Base-by-base conservation (phyloP, 2,113 vertebrate species). In the Cyphomyrus discorhynchus region DNA sequence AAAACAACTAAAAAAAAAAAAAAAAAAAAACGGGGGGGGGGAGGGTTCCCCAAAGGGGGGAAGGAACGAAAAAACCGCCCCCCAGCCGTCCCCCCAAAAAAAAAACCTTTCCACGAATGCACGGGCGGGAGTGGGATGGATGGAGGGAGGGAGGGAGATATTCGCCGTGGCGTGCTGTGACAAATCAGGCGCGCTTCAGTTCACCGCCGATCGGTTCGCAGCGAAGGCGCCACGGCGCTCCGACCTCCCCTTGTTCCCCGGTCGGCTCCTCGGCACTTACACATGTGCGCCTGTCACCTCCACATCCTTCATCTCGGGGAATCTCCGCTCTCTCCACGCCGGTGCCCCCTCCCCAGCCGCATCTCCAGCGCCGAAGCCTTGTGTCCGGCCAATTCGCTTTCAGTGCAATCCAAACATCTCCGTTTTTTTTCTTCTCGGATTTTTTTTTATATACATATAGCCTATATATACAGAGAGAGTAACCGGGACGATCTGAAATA, bases 241-340 rank as follows among this genome's bases (percentile, higher is more conserved):
- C 45, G 89, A 56, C 92, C 89, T 91, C 91, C 91, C 94, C 91
- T 70, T 89, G 90, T 80, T 89, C 58, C 70, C 50, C 49, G 89
- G 90, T 90, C 52, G 91, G 92, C 91, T 92, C 92, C 92, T 93
- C 80, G 87, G 87, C 87, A 88, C 85, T 86, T 88, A 80, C 90
- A 89, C 92, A 90, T 90, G 91, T 83, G 91, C 88, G 90, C 89
- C 52, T 90, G 88, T 90, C 90, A 85, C 74, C 88, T 70, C 86
- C 31, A 45, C 66, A 86, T 35, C 56, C 66, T 62, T 88, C 84
- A 45, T 89, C 86, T 90, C 70, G 58, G 49, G 87, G 87, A 89
- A 50, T 85, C 50, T 74, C 24, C 47, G 52, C 50, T 31, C 39
- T 89, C 83, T 17, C 86, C 82, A 35, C 80, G 24, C 86, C 88